Percentiles rank a stretch among this genome's conserved stretches.
Evolutionary conservation across 2,888 invertebrate genomes (phyloP).

Genomic region (Cylindroiulus punctatus): DNA sequence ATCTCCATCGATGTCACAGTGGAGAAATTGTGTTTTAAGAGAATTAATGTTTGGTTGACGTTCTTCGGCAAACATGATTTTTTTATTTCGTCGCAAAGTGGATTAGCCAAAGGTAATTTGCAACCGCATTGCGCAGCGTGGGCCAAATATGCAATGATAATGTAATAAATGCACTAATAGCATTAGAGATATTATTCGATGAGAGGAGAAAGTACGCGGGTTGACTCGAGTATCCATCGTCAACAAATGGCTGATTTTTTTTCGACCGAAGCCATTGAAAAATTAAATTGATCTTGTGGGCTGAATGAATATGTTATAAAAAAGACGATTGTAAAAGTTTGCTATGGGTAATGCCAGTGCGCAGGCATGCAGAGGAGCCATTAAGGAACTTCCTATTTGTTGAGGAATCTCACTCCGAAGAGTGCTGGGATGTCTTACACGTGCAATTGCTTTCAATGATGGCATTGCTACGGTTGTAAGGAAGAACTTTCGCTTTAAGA

Average conservation of each 20-base stretch:
- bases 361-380: constrained; percentile 10
- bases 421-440: constrained; percentile 8
- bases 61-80: not conserved
- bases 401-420: constrained; percentile 2
- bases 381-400: constrained; percentile 10
- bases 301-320: constrained; percentile 9
- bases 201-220: not conserved
- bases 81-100: not conserved
- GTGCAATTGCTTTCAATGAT: constrained; percentile 18
- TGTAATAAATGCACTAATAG: constrained; percentile 3
- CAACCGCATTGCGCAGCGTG: not conserved
- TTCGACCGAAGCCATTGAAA: not conserved
- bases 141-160: not conserved
- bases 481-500: not conserved
- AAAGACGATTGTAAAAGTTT: not conserved
- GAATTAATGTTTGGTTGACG: not conserved
- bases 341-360: not conserved
- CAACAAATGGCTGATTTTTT: not conserved
- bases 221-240: not conserved
- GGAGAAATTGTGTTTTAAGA: not conserved
- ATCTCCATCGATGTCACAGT: not conserved
- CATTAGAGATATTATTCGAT: not conserved
- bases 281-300: not conserved
- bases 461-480: constrained; percentile 4
- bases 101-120: constrained; percentile 1